Evolutionary conservation across 2,113 vertebrate species (phyloP).

Genomic region (Vombatus ursinus): DNA sequence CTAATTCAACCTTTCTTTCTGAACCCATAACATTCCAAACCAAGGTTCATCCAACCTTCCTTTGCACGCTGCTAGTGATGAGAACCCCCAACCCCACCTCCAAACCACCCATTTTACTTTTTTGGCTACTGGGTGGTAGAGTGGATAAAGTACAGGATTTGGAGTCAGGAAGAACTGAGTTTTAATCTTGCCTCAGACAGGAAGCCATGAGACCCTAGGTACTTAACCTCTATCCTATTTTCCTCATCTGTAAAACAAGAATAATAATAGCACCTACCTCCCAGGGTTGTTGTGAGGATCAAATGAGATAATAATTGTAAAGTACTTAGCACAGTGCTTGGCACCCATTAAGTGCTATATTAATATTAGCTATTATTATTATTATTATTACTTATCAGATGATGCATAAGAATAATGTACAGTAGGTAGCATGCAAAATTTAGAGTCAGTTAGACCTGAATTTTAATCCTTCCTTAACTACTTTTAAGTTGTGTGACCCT

Average conservation of each 20-base stretch:
- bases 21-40: neutral
- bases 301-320: neutral
- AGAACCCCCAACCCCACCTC: neutral
- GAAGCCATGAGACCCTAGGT: neutral
- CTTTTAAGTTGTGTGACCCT: neutral
- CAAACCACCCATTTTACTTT: neutral
- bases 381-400: too few relatives aligned
- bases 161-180: neutral
- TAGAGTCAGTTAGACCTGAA: neutral
- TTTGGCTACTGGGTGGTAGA: neutral
- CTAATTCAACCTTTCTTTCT: neutral
- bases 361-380: neutral
- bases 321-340: neutral
- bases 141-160: neutral
- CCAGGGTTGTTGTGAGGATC: neutral
- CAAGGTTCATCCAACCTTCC: too few relatives aligned
- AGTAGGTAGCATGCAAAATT: neutral
- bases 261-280: too few relatives aligned
- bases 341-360: too few relatives aligned
- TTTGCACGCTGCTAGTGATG: too few relatives aligned
- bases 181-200: neutral
- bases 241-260: too few relatives aligned
- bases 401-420: too few relatives aligned
- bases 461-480: neutral
- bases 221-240: neutral